Base-by-base conservation (phyloP, 2,888 invertebrate genomes). In the Bombyx huttoni region DNA sequence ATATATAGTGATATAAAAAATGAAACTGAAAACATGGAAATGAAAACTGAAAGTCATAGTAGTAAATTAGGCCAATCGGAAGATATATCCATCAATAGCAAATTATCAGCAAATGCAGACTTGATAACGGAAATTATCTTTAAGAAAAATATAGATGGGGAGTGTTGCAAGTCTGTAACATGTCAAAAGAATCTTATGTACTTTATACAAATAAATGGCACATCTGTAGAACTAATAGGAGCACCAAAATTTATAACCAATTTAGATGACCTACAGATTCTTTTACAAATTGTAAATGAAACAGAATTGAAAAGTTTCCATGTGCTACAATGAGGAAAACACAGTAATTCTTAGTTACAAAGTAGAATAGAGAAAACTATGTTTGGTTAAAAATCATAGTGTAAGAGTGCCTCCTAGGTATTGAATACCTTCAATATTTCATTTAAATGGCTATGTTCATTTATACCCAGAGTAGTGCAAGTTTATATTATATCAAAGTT, bases 221-320 rank as follows among this genome's bases (percentile, higher is more conserved):
- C 83, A 61, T 63, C 78, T 56, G 79, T 88, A 50, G 80, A 88
- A 60, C 76, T 89, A 58, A 61, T 89, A 55, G 89, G 89, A 55
- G 89, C 89, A 54, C 89, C 89, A n/a, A 81, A 82, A 63, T 75
- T 70, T 63, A 81, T 89, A 58, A 75, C 80, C 55, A 83, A 75
- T 65, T 67, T 83, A 68, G 87, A 84, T 60, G 89, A 89, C 62
- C 71, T 89, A 59, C 66, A 81, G 73, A 85, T 89, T 58, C 68
- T 89, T 56, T 73, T 89, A 62, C 84, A 89, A 70, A 89, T 89
- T 65, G 88, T 89, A 52, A 78, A 89, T 65, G 88, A 89, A 60
- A 83, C 78, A 66, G 76, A 81, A 63, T 65, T 85, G 54, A 70
- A 73, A 56, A 84, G 79, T 72, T 72, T 81, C 55, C 81, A 88